phyloP scores from a whole-genome alignment of 53 echinoderm and acorn worm genomes.

The Crossaster papposus region DNA sequence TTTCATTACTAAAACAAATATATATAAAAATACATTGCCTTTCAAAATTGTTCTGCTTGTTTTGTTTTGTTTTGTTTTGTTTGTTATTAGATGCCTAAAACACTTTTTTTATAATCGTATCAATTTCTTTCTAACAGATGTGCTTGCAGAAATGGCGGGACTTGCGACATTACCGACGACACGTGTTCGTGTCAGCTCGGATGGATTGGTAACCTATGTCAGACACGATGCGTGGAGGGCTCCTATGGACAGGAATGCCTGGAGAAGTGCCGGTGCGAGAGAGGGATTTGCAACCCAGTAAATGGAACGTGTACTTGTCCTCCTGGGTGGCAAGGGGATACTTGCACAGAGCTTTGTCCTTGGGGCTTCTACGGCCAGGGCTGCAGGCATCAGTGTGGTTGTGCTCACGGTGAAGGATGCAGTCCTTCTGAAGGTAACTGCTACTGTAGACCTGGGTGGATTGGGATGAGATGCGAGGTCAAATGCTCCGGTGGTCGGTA shows the following conservation, averaged over 20 bases:
- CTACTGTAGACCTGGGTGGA: conserved; percentile 62
- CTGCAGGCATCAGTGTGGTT: conserved; percentile 65
- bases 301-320: conserved; percentile 74
- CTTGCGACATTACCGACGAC: conserved; percentile 54
- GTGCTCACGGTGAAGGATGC: conserved; percentile 66
- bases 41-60: no score
- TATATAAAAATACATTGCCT: no score
- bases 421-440: conserved; percentile 65
- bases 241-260: conserved; percentile 74
- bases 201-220: conserved; percentile 63
- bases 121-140: not conserved
- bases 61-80: not conserved
- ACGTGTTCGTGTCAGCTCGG: conserved; percentile 64
- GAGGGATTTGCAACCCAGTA: conserved; percentile 65
- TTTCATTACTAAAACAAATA: no score
- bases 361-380: conserved; percentile 62
- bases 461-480: conserved; percentile 48
- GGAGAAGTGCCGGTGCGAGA: conserved; percentile 69
- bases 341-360: conserved; percentile 62
- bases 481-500: conserved; percentile 66
- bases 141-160: conserved; percentile 53
- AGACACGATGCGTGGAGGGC: conserved; percentile 65
- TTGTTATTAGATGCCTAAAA: not conserved
- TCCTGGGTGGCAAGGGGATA: conserved; percentile 62
- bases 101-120: not conserved